Evolutionary conservation across 2,113 vertebrate genomes (phyloP).

Genomic region (Acinonyx jubatus): DNA sequence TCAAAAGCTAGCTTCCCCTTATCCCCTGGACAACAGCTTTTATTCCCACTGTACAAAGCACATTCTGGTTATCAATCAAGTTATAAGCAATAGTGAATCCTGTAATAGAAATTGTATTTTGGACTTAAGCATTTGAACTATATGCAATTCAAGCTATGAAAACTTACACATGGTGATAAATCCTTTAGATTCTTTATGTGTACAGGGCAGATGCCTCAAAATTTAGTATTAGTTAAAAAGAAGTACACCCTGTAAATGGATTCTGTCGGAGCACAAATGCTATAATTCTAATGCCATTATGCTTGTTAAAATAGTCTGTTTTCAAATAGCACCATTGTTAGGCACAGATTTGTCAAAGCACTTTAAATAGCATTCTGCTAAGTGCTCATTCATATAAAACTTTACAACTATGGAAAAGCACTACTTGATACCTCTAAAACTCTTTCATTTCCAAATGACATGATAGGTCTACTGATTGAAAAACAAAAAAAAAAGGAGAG

Average conservation of each 20-base stretch:
- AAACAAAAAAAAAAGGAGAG: neutral
- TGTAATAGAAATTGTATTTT: slow-evolving; percentile 12
- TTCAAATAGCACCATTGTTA: slow-evolving; percentile 1
- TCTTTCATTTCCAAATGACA: slow-evolving; percentile 27
- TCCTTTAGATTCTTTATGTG: neutral
- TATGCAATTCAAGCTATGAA: slow-evolving; percentile 34
- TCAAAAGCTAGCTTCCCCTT: neutral
- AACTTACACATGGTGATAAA: slow-evolving; percentile 30
- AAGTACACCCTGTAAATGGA: slow-evolving; percentile 37
- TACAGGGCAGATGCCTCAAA: neutral
- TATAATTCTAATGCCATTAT: slow-evolving; percentile 48
- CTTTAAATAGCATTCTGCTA: slow-evolving; percentile 29
- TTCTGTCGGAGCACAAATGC: slow-evolving; percentile 21
- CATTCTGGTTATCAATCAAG: slow-evolving; percentile 29
- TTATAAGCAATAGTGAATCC: slow-evolving; percentile 18
- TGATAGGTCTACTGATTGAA: neutral
- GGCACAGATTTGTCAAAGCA: slow-evolving; percentile 9
- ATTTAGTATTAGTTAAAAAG: slow-evolving; percentile 30
- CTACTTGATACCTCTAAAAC: neutral
- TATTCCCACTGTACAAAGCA: slow-evolving; percentile 19
- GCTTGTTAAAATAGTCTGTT: slow-evolving; percentile 52
- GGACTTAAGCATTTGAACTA: neutral
- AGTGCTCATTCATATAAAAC: neutral
- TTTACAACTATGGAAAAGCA: slow-evolving; percentile 38
- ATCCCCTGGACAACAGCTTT: neutral